Base-by-base conservation (phyloP, 2,797 vertebrate species). In the Coluber constrictor region DNA sequence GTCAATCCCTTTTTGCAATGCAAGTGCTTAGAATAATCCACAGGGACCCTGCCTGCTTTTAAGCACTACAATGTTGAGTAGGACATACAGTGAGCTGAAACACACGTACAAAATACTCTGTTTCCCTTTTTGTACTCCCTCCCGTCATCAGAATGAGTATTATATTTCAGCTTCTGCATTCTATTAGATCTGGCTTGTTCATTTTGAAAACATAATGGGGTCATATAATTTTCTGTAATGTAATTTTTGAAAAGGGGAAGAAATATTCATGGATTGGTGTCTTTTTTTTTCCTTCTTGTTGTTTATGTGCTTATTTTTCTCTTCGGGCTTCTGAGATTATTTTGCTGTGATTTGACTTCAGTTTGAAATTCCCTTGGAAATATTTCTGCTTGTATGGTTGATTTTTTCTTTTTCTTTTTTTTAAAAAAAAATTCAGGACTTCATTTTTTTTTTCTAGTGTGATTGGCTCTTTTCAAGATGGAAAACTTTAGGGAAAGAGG, bases 241-340 rank as follows among this genome's bases (percentile, higher is more conserved):
- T 51, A 47, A 47, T 12, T 57, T 91, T 91, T 59, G 37, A 57
- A n/a, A 47, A 43, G 32, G n/a, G 13, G 59, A 56, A 43, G 70
- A 83, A 47, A 90, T 51, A 91, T 60, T 43, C 56, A 13, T 51
- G 37, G 74, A 61, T 91, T 0, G 8, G 37, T 47, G 74, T 29
- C 56, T 29, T 51, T 86, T 60, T n/a, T 57, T 86, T 43, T 43
- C 3, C 2, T 23, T 60, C 37, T 37, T 37, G 37, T 60, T 25
- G n/a, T 70, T 66, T 37, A 87, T 57, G n/a, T 57, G 32, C 91
- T 92, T 87, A 88, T 88, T 92, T 92, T 74, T 57, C 43, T 91
- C 61, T 70, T 87, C 15, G 6, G 18, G 4, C 86, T 55, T 8
- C 60, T 8, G 54, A 88, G 86, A 70, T 63, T 88, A 56, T 92